Evolutionary conservation across 1,140 invertebrate species (phyloP).

Genomic region (Tetranychus urticae): DNA sequence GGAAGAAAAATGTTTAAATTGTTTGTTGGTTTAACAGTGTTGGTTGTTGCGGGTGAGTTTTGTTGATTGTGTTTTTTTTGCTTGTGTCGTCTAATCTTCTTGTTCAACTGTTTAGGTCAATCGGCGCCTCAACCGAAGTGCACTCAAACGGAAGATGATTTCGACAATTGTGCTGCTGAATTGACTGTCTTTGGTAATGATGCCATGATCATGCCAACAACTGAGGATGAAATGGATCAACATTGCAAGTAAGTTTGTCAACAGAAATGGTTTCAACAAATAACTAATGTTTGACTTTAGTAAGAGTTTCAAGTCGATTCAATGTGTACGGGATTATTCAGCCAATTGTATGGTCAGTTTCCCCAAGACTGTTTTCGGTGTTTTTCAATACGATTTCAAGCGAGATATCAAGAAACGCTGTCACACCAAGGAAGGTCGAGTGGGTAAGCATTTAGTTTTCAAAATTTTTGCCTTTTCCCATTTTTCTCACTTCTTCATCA

Average conservation of each 20-base stretch:
- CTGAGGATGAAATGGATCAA: slow-evolving; percentile 1
- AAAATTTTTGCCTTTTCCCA: not conserved
- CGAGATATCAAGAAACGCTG: not conserved
- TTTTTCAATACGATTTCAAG: not conserved
- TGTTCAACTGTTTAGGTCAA: not conserved
- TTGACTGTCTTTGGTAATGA: not conserved
- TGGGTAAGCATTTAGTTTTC: not conserved
- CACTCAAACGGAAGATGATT: not conserved
- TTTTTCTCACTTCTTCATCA: not conserved
- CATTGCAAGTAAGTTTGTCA: slow-evolving; percentile 1
- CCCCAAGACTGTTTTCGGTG: not conserved
- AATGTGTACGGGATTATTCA: not conserved
- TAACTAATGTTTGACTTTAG: not conserved
- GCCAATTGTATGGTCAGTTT: not conserved
- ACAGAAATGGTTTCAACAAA: not conserved
- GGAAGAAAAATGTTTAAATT: no score
- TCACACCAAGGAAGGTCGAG: not conserved
- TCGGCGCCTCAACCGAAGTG: not conserved
- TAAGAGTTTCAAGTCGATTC: not conserved
- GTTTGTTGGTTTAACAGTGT: no score
- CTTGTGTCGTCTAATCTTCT: no score
- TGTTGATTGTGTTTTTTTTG: no score
- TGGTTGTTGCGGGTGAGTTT: no score
- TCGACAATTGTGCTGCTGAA: not conserved
- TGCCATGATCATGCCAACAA: not conserved